Evolutionary conservation across 2,888 invertebrate species (phyloP).

Genomic region (Pristionchus maxplancki): DNA sequence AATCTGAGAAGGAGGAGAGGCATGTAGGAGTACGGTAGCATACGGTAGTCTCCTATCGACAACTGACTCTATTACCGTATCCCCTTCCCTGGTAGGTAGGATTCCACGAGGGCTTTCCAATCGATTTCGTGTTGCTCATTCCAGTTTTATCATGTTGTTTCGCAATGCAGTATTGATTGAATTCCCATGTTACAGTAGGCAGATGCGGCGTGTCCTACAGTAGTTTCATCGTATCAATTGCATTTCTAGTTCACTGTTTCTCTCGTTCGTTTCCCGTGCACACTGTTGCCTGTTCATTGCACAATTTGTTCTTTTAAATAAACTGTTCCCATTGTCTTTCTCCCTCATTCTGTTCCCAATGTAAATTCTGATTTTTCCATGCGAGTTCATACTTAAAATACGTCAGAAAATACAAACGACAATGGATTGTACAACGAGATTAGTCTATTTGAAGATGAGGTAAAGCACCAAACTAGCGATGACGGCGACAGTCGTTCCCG

Average conservation of each 20-base stretch:
- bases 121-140: neutral
- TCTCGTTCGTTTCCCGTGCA: neutral
- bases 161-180: neutral
- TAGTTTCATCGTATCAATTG: neutral
- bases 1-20: constrained; percentile 47
- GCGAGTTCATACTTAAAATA: too few species aligned
- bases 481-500: too few species aligned
- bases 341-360: too few species aligned
- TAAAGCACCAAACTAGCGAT: too few species aligned
- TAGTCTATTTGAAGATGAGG: too few species aligned
- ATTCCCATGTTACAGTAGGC: neutral
- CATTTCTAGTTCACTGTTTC: neutral
- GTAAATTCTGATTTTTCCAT: too few species aligned
- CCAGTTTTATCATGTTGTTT: constrained; percentile 6
- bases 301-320: constrained; percentile 3
- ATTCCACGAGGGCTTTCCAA: neutral
- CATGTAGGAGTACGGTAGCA: neutral
- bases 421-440: too few species aligned
- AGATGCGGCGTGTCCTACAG: neutral
- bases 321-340: too few species aligned
- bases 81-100: neutral
- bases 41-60: neutral
- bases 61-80: neutral
- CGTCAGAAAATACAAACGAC: too few species aligned
- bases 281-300: constrained; percentile 36